Evolutionary conservation across 2,888 invertebrate genomes (phyloP).

Genomic region (Tubulanus polymorphus): DNA sequence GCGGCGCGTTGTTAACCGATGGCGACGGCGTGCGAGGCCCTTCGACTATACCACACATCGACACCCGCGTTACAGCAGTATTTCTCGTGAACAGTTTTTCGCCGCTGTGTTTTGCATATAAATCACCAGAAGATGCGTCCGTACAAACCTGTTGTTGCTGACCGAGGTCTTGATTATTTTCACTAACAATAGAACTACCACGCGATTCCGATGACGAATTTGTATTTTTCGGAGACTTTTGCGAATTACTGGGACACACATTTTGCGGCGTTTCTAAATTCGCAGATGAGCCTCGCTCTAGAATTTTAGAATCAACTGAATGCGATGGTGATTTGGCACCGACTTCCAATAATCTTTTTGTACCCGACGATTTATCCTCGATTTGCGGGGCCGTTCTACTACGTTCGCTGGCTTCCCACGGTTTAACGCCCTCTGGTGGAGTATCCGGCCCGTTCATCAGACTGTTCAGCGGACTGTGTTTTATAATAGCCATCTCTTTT

Average conservation of each 20-base stretch:
- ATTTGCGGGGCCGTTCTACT: background rate
- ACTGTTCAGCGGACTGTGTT: no score
- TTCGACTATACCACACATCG: slow-evolving; percentile 34
- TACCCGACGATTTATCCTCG: background rate
- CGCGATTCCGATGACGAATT: no score
- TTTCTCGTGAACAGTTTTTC: slow-evolving; percentile 46
- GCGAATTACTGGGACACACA: background rate
- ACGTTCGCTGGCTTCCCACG: background rate
- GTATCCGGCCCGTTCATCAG: background rate
- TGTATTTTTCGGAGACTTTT: background rate
- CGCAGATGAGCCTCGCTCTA: background rate
- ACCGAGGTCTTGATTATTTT: background rate
- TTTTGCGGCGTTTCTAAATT: background rate
- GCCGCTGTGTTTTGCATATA: slow-evolving; percentile 25
- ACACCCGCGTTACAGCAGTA: slow-evolving; percentile 41
- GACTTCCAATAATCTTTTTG: no score
- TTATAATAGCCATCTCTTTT: no score
- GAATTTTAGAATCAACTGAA: background rate
- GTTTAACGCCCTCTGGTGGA: background rate
- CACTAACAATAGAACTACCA: background rate
- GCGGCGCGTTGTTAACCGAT: slow-evolving; percentile 1
- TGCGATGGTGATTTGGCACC: background rate
- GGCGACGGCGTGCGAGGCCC: slow-evolving; percentile 1
- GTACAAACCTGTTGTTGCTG: slow-evolving; percentile 3
- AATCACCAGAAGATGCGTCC: background rate